A percentile compares a stretch with the other conserved stretches of the same genome.
These are phyloP conservation scores for Ariopsis seemanni DNA, from an alignment of 2,113 vertebrate genomes.

Conservation along the genomic window DNA sequence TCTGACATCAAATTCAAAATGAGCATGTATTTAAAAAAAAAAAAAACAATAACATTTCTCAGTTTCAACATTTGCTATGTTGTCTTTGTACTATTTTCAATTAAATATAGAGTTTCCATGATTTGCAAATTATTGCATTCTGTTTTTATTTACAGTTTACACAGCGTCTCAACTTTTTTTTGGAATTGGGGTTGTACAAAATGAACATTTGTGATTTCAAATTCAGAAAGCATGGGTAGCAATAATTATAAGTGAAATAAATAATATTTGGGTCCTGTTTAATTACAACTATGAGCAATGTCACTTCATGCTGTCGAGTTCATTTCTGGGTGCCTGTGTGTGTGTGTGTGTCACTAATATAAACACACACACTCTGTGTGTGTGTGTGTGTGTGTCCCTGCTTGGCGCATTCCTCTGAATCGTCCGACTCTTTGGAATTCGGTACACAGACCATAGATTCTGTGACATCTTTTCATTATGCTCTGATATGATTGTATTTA, in stretches of 20 bases:
- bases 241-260: neutral
- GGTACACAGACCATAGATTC: conserved; percentile 24
- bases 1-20: too few relatives aligned
- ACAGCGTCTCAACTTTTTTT: too few relatives aligned
- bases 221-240: neutral
- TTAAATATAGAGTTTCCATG: too few relatives aligned
- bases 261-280: neutral
- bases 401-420: conserved; percentile 41
- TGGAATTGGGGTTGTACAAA: neutral
- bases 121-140: too few relatives aligned
- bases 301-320: neutral
- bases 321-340: neutral
- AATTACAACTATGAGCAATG: neutral
- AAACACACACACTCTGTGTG: too few relatives aligned
- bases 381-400: neutral
- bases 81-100: too few relatives aligned
- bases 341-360: too few relatives aligned
- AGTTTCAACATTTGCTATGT: too few relatives aligned
- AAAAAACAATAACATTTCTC: too few relatives aligned
- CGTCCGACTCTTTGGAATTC: conserved; percentile 27
- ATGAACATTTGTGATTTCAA: neutral
- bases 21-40: too few relatives aligned
- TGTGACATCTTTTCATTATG: neutral
- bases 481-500: neutral
- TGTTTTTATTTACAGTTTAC: too few relatives aligned